phyloP scores from a whole-genome alignment of 1,140 invertebrate genomes.

The Heliconius melpomene region DNA sequence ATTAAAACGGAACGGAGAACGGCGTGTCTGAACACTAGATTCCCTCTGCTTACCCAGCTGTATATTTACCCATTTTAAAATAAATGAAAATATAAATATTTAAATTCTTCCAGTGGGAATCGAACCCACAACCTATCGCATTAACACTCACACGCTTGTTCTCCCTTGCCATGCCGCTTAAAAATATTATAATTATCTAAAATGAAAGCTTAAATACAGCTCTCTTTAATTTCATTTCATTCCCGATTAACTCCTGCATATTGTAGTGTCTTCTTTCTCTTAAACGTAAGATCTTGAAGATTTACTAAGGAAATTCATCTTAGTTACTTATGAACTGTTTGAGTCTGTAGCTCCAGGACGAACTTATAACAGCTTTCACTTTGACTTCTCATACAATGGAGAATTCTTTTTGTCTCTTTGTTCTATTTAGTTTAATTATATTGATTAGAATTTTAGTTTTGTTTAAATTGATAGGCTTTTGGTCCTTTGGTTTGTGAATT shows the following conservation, averaged over 20 bases:
- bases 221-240: background rate
- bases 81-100: too few species aligned
- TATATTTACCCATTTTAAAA: too few species aligned
- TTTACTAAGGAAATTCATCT: background rate
- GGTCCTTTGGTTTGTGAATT: too few species aligned
- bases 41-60: too few species aligned
- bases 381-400: background rate
- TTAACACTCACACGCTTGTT: too few species aligned
- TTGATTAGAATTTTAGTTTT: background rate
- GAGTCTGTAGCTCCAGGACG: background rate
- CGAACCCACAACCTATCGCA: too few species aligned
- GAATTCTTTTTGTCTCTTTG: background rate
- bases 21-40: too few species aligned
- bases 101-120: too few species aligned
- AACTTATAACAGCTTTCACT: slow-evolving; percentile 1
- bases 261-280: background rate
- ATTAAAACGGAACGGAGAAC: too few species aligned
- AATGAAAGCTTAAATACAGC: too few species aligned
- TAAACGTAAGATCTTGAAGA: background rate
- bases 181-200: background rate
- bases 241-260: background rate
- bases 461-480: background rate
- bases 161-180: too few species aligned
- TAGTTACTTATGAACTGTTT: slow-evolving; percentile 8
- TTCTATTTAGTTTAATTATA: background rate